phyloP scores from a whole-genome alignment of 2,888 invertebrate species.

The Acleris sparsana region DNA sequence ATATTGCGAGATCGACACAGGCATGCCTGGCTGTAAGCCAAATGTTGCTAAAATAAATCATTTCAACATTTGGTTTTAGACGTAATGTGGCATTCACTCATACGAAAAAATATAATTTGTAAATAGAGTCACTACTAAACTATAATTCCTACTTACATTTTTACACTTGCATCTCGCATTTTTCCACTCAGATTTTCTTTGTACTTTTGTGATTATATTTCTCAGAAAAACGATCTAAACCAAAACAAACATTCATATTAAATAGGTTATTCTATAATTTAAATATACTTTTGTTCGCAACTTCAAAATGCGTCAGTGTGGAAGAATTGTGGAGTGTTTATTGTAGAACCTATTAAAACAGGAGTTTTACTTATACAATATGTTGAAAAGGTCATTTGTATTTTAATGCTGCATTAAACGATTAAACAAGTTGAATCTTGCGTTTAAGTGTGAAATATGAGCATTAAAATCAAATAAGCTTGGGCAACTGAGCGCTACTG shows the following conservation, averaged over 20 bases:
- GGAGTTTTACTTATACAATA: not conserved
- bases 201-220: conserved; percentile 74
- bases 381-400: not conserved
- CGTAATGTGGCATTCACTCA: conserved; percentile 15
- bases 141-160: conserved; percentile 57
- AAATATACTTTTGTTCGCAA: conserved; percentile 37
- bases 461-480: conserved; percentile 2
- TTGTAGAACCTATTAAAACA: conserved; percentile 4
- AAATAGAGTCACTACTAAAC: conserved; percentile 25
- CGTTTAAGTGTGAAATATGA: not conserved
- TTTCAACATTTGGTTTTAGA: conserved; percentile 2
- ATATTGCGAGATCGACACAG: conserved; percentile 3
- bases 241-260: conserved; percentile 64
- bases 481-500: not conserved
- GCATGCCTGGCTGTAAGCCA: conserved; percentile 10
- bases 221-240: conserved; percentile 67
- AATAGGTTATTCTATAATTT: conserved; percentile 49
- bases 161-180: conserved; percentile 59
- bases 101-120: conserved; percentile 30
- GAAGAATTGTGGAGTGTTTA: no score
- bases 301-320: no score
- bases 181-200: conserved; percentile 54
- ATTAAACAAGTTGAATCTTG: not conserved
- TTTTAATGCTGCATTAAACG: not conserved
- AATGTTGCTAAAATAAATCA: conserved; percentile 6